Evolutionary conservation across 2,797 vertebrate genomes (phyloP).

Genomic region (Coregonus sp.): DNA sequence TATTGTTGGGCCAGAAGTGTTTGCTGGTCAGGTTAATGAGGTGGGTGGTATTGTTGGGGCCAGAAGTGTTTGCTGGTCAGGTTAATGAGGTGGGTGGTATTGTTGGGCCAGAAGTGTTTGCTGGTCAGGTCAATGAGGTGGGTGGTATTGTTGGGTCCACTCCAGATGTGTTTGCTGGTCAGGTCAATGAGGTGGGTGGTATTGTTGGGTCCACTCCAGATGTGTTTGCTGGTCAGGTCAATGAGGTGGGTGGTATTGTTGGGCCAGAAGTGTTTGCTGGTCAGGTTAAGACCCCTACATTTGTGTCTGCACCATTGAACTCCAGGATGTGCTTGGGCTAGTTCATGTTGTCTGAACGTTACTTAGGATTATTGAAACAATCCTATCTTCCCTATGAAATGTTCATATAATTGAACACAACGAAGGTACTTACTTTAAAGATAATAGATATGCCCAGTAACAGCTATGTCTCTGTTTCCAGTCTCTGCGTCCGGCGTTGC

Average conservation of each 20-base stretch:
- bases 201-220: neutral
- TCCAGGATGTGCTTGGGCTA: too few species aligned
- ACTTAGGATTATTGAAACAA: too few species aligned
- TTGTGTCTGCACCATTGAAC: too few species aligned
- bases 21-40: conserved; percentile 54
- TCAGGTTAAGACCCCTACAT: conserved; percentile 25
- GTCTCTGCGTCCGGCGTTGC: conserved; percentile 78
- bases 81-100: conserved; percentile 75
- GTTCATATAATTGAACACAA: too few species aligned
- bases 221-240: conserved; percentile 39
- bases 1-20: too few species aligned
- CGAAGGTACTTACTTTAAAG: too few species aligned
- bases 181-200: conserved; percentile 75
- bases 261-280: too few species aligned
- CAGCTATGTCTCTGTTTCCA: conserved; percentile 41
- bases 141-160: conserved; percentile 40
- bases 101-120: neutral
- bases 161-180: too few species aligned
- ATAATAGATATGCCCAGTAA: too few species aligned
- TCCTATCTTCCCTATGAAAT: too few species aligned
- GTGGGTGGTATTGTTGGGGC: conserved; percentile 64
- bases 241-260: conserved; percentile 70
- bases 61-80: too few species aligned
- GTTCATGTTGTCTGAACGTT: too few species aligned
- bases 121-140: conserved; percentile 70